A percentile compares a stretch with the other conserved stretches of the same genome.
phyloP scores from a whole-genome alignment of 1,140 invertebrate species.

The Drosophila lini region DNA sequence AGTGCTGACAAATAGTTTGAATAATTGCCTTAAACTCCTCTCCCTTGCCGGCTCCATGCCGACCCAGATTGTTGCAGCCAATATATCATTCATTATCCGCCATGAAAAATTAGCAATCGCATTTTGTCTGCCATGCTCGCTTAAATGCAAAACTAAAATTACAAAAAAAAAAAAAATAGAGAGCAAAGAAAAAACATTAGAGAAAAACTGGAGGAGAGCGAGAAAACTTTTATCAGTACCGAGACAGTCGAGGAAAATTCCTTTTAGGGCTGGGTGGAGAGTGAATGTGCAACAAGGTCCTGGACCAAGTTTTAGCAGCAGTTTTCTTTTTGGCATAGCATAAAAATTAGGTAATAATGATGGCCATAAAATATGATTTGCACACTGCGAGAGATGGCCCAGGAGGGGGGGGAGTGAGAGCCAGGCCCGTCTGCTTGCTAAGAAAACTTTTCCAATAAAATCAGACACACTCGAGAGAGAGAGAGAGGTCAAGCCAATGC shows the following conservation, averaged over 20 bases:
- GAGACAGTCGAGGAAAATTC: conserved; percentile 39
- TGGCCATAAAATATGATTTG: conserved; percentile 81
- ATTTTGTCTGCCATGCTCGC: conserved; percentile 68
- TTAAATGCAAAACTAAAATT: conserved; percentile 66
- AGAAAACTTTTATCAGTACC: conserved; percentile 71
- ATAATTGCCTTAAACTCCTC: conserved; percentile 64
- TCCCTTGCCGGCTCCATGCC: not conserved
- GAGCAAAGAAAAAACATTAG: conserved; percentile 7
- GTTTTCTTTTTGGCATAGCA: conserved; percentile 45
- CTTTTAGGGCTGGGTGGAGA: conserved; percentile 6
- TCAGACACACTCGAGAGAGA: conserved; percentile 51
- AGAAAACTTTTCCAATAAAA: conserved; percentile 82
- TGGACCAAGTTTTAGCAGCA: conserved; percentile 66
- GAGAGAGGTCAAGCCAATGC: conserved; percentile 68
- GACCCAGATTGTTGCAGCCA: conserved; percentile 60
- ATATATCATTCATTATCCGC: conserved; percentile 81
- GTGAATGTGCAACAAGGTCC: conserved; percentile 67
- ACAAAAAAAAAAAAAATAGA: conserved; percentile 8
- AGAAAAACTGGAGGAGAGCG: conserved; percentile 13
- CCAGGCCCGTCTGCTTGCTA: not conserved
- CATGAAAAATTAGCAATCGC: conserved; percentile 81
- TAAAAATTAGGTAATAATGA: conserved; percentile 83
- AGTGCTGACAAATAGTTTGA: conserved; percentile 77
- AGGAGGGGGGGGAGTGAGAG: not conserved
- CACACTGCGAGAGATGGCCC: conserved; percentile 7